A percentile compares a stretch with the other conserved stretches of the same genome.
Conservation (phyloP, 1,140 invertebrate species). For the Acromyrmex charruanus region DNA sequence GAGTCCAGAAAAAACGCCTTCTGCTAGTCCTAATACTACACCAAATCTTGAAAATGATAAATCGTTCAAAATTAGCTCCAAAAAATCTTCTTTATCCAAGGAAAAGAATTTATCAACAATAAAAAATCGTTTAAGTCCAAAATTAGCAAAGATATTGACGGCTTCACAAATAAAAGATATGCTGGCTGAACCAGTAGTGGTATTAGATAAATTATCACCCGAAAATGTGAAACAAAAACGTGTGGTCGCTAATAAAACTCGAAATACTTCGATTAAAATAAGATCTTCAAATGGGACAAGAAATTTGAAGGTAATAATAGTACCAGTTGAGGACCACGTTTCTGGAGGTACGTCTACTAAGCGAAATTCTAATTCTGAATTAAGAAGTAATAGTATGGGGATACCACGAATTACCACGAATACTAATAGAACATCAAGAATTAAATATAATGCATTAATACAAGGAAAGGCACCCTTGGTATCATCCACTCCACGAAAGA, state of each 20-base stretch:
- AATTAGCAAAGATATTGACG: conserved; percentile 1
- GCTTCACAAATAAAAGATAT: background rate
- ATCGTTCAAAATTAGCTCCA: conserved; percentile 38
- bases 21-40: background rate
- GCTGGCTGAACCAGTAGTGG: conserved; percentile 66
- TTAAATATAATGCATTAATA: conserved; percentile 2
- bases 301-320: background rate
- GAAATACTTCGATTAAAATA: background rate
- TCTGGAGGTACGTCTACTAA: background rate
- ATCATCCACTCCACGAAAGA: conserved; percentile 68
- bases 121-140: background rate
- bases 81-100: background rate
- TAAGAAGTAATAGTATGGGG: background rate
- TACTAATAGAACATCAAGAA: background rate
- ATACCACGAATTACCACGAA: background rate
- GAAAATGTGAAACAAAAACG: background rate
- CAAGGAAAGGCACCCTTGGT: conserved; percentile 20
- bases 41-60: background rate
- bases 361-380: background rate
- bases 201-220: conserved; percentile 57
- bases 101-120: background rate
- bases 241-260: background rate
- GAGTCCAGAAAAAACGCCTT: background rate
- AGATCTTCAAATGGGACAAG: background rate
- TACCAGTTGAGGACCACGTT: background rate